Evolutionary conservation across 2,113 vertebrate genomes (phyloP).

Genomic region (Sialia sialis): DNA sequence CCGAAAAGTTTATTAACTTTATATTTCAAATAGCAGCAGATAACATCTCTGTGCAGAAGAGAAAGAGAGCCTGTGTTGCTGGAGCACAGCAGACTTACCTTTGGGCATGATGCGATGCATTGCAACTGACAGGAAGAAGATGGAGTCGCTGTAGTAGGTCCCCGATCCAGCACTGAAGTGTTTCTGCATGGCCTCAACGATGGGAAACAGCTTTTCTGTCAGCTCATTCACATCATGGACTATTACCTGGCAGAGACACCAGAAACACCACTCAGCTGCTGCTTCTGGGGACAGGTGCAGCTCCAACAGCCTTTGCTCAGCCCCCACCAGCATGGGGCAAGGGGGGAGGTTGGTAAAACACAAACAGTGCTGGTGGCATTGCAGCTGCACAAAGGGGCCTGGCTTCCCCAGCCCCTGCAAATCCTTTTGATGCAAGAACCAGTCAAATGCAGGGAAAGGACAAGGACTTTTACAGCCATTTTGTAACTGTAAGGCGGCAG

Average conservation of each 20-base stretch:
- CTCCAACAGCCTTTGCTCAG: not conserved
- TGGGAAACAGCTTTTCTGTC: slow-evolving; percentile 88
- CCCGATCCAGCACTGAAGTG: slow-evolving; percentile 93
- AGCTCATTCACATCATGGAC: slow-evolving; percentile 87
- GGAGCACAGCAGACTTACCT: slow-evolving; percentile 69
- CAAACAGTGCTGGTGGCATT: not conserved
- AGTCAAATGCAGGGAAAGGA: not conserved
- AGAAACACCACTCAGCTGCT: not conserved
- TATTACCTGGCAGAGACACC: slow-evolving; percentile 76
- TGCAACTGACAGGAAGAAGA: slow-evolving; percentile 97
- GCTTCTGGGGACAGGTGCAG: not conserved
- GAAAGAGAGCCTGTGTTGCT: not conserved
- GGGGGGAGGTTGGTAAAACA: not conserved
- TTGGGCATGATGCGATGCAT: slow-evolving; percentile 95
- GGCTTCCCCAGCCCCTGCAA: rapidly evolving
- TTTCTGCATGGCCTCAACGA: slow-evolving; percentile 94
- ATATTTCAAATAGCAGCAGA: not conserved
- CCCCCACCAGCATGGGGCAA: rapidly evolving
- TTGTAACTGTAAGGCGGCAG: not conserved
- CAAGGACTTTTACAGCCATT: not conserved
- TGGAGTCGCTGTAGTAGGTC: slow-evolving; percentile 93
- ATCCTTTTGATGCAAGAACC: not conserved
- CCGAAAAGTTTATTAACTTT: not conserved
- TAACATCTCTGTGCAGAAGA: not conserved
- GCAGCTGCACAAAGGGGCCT: not conserved